Evolutionary conservation across 37 sponge, comb jelly and placozoan species (phyloP), one percentile per base, ranked within the genome.

Genomic region (Sycon ciliatum): DNA sequence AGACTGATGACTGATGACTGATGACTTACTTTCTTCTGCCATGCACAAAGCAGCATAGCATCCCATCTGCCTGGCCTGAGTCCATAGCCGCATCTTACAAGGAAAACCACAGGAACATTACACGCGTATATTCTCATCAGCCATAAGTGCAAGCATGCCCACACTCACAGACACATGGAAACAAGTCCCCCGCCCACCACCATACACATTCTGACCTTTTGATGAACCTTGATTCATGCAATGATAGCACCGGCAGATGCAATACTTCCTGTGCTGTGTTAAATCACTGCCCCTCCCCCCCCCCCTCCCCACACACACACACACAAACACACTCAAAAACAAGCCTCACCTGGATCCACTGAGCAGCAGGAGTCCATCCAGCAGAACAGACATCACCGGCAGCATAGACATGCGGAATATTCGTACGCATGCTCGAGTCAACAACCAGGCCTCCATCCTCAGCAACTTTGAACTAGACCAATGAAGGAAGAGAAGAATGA

Each of bases 21-120:
- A n/a, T n/a, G n/a, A n/a, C n/a, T n/a, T n/a, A n/a, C n/a, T n/a
- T n/a, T n/a, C n/a, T n/a, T n/a, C 71, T 38, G 72, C 62, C 84
- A 97, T 89, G 37, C 87, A 85, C 34, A 70, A 65, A 16, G 85
- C 99, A 69, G 99, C 87, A 73, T 92, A 92, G 36, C 81, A 67
- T 13, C 99, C 99, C 93, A 89, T 86, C 73, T 97, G 99, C 56
- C 91, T 42, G 11, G 93, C 99, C 76, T 97, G 99, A 34, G 84
- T 88, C 99, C 99, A 97, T 38, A 97, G 69, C 9, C 99, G 37
- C 99, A 97, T 97, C 89, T 94, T 62, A 36, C 31, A 69, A 76
- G n/a, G 28, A 3, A 73, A 60, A 31, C 22, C 22, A 27, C 27
- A 70, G 38, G 20, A 32, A 71, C 62, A 29, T n/a, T 32, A n/a